Conservation (phyloP, 1,140 invertebrate species). For the Bacillus rossius region DNA sequence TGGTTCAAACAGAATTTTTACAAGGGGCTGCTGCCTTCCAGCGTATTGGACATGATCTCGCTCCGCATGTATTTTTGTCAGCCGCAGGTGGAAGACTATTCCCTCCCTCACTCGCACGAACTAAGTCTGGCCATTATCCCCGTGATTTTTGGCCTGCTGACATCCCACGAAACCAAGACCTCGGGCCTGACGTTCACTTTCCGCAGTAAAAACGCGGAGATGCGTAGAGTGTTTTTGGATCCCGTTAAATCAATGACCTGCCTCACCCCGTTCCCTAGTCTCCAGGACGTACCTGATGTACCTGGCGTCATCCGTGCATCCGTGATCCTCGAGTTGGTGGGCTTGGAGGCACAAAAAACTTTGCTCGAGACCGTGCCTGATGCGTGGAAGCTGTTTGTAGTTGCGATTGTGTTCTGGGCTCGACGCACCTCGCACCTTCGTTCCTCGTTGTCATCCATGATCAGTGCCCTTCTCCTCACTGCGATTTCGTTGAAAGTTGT, state of each 20-base stretch:
- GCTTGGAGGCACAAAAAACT: conserved; percentile 7
- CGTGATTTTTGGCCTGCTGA: conserved; percentile 59
- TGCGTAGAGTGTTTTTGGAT: conserved; percentile 20
- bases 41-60: conserved; percentile 60
- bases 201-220: conserved; percentile 35
- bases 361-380: conserved; percentile 22
- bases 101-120: conserved; percentile 49
- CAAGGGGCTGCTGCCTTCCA: conserved; percentile 50
- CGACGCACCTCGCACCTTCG: conserved; percentile 10
- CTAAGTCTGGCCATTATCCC: conserved; percentile 57
- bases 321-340: neutral
- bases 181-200: conserved; percentile 38
- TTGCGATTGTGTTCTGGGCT: conserved; percentile 26
- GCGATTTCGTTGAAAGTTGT: conserved; percentile 19
- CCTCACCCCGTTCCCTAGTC: conserved; percentile 15
- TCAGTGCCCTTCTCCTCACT: conserved; percentile 21
- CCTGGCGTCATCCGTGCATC: conserved; percentile 8
- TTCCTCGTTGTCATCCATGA: conserved; percentile 14
- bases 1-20: conserved; percentile 61
- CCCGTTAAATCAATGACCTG: neutral
- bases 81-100: conserved; percentile 68
- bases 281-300: conserved; percentile 30
- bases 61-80: conserved; percentile 58
- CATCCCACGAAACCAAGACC: conserved; percentile 35
- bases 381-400: conserved; percentile 21